A percentile compares a stretch with the other conserved stretches of the same genome.
phyloP scores from a whole-genome alignment of 2,113 vertebrate genomes.

The Rhinichthys klamathensis region DNA sequence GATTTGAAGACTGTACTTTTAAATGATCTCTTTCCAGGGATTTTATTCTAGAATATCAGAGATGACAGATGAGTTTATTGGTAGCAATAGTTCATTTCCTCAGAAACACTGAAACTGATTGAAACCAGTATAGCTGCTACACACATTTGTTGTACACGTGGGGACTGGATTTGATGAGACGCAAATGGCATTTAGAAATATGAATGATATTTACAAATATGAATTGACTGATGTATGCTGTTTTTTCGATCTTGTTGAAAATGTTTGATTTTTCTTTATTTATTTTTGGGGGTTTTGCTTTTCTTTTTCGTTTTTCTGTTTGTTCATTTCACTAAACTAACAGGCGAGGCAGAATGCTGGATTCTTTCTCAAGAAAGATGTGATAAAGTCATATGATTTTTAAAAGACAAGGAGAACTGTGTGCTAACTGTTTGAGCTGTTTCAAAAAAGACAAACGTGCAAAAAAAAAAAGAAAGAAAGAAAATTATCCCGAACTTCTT shows the following conservation, averaged over 20 bases:
- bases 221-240: constrained; percentile 66
- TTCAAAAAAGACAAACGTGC: constrained; percentile 54
- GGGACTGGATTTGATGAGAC: constrained; percentile 79
- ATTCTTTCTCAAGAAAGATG: constrained; percentile 79
- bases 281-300: constrained; percentile 29
- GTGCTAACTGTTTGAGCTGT: constrained; percentile 71
- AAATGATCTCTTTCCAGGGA: constrained; percentile 21
- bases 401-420: constrained; percentile 59
- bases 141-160: constrained; percentile 81
- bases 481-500: constrained; percentile 68
- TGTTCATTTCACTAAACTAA: constrained; percentile 78
- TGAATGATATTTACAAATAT: constrained; percentile 61
- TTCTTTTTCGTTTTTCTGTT: constrained; percentile 44
- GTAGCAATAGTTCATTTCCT: constrained; percentile 66
- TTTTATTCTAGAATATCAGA: constrained; percentile 38
- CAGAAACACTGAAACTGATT: constrained; percentile 89
- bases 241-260: constrained; percentile 61
- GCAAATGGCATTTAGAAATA: constrained; percentile 75
- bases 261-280: constrained; percentile 50
- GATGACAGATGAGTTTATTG: constrained; percentile 50
- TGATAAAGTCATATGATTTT: constrained; percentile 74
- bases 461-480: constrained; percentile 43
- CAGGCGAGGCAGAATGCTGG: constrained; percentile 82
- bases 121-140: constrained; percentile 79
- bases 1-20: constrained; percentile 37